Conservation (phyloP, 2,113 vertebrate genomes). For the Oplegnathus fasciatus region DNA sequence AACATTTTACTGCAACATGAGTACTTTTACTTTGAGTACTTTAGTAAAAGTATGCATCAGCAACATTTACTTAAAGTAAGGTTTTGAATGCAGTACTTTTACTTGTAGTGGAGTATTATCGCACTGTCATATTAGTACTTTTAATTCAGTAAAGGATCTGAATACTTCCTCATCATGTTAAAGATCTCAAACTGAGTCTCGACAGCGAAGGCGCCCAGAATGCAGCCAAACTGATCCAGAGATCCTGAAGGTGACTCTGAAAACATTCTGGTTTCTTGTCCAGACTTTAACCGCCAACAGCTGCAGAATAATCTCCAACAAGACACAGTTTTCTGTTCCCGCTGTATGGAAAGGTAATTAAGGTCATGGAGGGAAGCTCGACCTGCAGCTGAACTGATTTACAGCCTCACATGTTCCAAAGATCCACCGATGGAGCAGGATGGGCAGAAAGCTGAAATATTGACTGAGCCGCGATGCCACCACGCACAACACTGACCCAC, state of each 20-base stretch:
- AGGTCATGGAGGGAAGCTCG: slow-evolving; percentile 32
- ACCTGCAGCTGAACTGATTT: slow-evolving; percentile 37
- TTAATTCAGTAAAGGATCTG: background rate
- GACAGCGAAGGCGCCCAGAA: background rate
- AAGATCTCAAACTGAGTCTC: background rate
- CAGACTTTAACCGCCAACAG: slow-evolving; percentile 22
- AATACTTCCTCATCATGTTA: background rate
- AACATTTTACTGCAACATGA: too few species aligned
- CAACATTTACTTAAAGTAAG: too few species aligned
- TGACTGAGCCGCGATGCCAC: slow-evolving; percentile 14
- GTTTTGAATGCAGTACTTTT: too few species aligned
- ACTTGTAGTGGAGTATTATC: too few species aligned
- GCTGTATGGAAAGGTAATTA: slow-evolving; percentile 50
- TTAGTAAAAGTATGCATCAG: too few species aligned
- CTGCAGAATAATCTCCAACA: slow-evolving; percentile 5
- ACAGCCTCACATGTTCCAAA: slow-evolving; percentile 15
- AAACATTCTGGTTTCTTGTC: slow-evolving; percentile 1
- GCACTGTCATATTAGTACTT: too few species aligned
- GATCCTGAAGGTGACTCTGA: background rate
- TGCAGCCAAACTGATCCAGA: slow-evolving; percentile 14
- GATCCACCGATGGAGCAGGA: background rate
- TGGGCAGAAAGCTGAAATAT: background rate
- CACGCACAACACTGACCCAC: slow-evolving; percentile 45
- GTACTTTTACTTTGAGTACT: too few species aligned
- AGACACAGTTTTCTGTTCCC: background rate